Conservation (phyloP, 2,797 vertebrate genomes). For the Liasis olivaceus region DNA sequence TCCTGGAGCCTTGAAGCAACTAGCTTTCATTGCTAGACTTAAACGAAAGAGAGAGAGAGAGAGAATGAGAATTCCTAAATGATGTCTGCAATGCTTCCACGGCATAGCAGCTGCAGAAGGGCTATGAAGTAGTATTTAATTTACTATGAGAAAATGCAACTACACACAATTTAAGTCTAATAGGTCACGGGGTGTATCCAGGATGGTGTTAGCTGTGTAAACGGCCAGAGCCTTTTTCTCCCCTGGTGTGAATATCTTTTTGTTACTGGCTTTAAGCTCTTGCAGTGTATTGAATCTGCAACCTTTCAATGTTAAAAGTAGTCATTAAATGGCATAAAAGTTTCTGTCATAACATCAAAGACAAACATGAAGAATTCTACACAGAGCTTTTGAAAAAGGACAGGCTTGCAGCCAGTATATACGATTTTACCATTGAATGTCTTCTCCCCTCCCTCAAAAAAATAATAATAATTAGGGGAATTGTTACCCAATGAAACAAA, state of each 20-base stretch:
- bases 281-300: background rate
- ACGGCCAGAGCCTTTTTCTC: background rate
- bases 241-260: background rate
- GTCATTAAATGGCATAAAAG: conserved; percentile 1
- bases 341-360: background rate
- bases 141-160: background rate
- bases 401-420: background rate
- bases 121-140: background rate
- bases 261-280: background rate
- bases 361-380: background rate
- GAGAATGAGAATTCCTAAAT: conserved; percentile 2
- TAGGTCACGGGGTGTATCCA: background rate
- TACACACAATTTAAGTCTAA: background rate
- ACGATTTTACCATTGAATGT: background rate
- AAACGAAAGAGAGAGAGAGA: background rate
- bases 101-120: background rate
- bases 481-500: no score
- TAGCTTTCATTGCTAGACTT: background rate
- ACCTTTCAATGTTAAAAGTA: background rate
- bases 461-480: no score
- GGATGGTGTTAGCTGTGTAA: background rate
- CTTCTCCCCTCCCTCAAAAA: no score
- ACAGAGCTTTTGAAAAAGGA: background rate
- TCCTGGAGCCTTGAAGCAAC: conserved; percentile 39
- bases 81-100: conserved; percentile 15